Evolutionary conservation across 2,888 invertebrate species (phyloP).

Genomic region (Toxonevra muliebris): DNA sequence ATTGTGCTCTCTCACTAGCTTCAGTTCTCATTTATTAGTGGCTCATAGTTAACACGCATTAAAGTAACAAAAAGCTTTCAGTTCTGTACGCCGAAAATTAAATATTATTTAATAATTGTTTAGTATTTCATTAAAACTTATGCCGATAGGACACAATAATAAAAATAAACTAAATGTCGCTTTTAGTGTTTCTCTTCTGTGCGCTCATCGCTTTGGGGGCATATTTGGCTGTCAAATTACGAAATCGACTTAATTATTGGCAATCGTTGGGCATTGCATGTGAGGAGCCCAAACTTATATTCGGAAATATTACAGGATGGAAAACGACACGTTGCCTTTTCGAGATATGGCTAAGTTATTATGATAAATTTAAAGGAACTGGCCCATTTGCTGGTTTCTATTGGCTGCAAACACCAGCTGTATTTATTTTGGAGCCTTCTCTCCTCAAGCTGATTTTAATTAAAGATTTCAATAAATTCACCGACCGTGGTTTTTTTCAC

Average conservation of each 20-base stretch:
- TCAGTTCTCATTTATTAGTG: no score
- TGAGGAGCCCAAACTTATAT: constrained; percentile 4
- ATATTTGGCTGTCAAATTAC: neutral
- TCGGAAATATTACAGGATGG: constrained; percentile 18
- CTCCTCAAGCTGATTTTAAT: constrained; percentile 39
- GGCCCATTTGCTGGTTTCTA: constrained; percentile 47
- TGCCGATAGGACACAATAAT: no score
- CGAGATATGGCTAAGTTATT: constrained; percentile 36
- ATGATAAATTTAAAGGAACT: constrained; percentile 39
- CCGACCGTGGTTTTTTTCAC: constrained; percentile 45
- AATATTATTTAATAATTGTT: no score
- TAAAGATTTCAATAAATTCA: constrained; percentile 46
- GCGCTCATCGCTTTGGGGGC: constrained; percentile 4
- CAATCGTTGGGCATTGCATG: constrained; percentile 17
- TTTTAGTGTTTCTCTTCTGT: constrained; percentile 1
- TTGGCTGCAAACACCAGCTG: constrained; percentile 37
- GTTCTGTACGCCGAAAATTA: no score
- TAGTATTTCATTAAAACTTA: no score
- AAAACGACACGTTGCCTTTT: constrained; percentile 39
- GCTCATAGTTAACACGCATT: no score
- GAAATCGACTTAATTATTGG: constrained; percentile 23
- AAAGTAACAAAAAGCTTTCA: no score
- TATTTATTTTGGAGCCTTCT: constrained; percentile 43
- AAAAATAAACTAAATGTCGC: constrained; percentile 19
- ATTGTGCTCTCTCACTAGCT: no score